These are phyloP conservation scores for Gasterosteus nipponicus DNA, from an alignment of 2,113 vertebrate species.

Conservation along the genomic window DNA sequence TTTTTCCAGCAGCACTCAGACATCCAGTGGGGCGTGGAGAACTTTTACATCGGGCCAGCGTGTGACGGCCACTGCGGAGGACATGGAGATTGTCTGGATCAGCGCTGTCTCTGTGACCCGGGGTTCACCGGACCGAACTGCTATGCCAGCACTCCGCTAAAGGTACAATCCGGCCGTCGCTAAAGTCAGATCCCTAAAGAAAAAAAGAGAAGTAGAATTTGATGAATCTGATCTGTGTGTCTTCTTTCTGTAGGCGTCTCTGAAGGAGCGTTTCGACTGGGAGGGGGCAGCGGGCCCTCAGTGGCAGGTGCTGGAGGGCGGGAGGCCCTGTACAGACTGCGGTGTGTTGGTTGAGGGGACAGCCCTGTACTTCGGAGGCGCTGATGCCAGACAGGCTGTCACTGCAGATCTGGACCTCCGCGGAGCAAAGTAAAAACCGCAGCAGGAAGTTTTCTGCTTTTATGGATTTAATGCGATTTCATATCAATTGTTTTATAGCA, in stretches of 20 bases:
- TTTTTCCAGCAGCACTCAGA: slow-evolving; percentile 97
- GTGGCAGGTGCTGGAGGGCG: slow-evolving; percentile 95
- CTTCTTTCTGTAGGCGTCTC: slow-evolving; percentile 82
- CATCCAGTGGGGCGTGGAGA: slow-evolving; percentile 94
- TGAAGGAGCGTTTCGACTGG: slow-evolving; percentile 98
- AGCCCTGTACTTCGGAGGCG: slow-evolving; percentile 92
- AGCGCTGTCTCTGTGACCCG: slow-evolving; percentile 93
- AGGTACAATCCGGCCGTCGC: slow-evolving; percentile 76
- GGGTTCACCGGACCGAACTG: slow-evolving; percentile 94
- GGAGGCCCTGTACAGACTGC: slow-evolving; percentile 91
- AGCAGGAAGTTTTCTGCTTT: neutral
- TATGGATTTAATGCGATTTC: no score
- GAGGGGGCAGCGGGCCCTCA: slow-evolving; percentile 89
- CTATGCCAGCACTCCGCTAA: slow-evolving; percentile 88
- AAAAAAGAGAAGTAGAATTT: neutral
- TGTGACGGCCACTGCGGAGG: slow-evolving; percentile 92
- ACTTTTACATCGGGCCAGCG: slow-evolving; percentile 95
- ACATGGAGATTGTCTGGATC: slow-evolving; percentile 95
- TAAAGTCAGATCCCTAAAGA: neutral
- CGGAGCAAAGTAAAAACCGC: slow-evolving; percentile 89
- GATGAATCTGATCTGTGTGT: neutral
- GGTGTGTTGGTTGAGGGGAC: slow-evolving; percentile 94
- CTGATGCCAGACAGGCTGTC: slow-evolving; percentile 91
- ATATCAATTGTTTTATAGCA: no score
- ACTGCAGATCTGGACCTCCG: slow-evolving; percentile 94